Evolutionary conservation across 1,140 invertebrate species (phyloP), one percentile per base, ranked within the genome.

Genomic region (Acarapis woodi): DNA sequence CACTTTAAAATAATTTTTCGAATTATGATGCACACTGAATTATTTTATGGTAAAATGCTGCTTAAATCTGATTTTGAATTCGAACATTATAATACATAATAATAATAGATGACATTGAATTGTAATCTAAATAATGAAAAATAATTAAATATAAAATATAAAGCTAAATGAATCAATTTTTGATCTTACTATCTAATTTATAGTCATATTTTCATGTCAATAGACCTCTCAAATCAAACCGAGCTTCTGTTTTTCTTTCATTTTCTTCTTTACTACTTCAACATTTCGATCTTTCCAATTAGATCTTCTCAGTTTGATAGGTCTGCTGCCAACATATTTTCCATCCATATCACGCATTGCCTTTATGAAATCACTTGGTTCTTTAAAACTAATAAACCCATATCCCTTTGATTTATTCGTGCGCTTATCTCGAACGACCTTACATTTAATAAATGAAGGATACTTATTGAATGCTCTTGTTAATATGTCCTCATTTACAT

Each of bases 351-450:
- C 37, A 49, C 90, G 82, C 73, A 94, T 94, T 8, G 93, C 93
- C 50, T 76, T 73, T 25, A 88, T 85, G 50, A 94, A 99, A 55
- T 99, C 93, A 26, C 75, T 71, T 0, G 90, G 85, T 57, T 97
- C 85, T 52, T 82, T 87, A 52, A 99, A 97, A 47, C 87, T 96
- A 26, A 96, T 79, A 56, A 99, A 97, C 4, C 90, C 90, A 59
- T 88, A 99, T 4, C 90, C 90, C 62, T 93, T 93, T 32, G 78
- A 88, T 59, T 97, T 97, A 52, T 94, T 94, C 0, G 83, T 90
- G 30, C 87, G 58, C 51, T 88, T 90, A 53, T 99, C 90, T 43
- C 90, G 60, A 2, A 97, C 68, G 4, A 99, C 88, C 55, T 88
- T 87, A 0, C 88, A 87, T 53, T 71, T 73, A 50, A 76, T 65